Conservation (phyloP, 2,113 vertebrate species). For the Oncorhynchus clarkii region DNA sequence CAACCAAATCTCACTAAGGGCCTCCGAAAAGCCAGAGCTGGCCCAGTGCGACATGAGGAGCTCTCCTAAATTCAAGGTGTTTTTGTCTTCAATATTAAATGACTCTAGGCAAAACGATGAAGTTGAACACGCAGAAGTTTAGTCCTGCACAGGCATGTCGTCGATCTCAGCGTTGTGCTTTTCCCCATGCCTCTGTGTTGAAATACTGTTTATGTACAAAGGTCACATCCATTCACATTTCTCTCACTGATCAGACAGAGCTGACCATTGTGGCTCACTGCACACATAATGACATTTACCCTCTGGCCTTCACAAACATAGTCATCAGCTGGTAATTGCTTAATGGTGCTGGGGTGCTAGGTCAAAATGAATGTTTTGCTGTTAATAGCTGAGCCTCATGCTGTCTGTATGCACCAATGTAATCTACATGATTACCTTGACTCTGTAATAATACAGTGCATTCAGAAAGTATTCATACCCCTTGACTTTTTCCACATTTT, state of each 20-base stretch:
- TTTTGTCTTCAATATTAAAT: conserved; percentile 11
- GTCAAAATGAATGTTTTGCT: not conserved
- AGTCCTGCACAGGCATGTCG: conserved; percentile 30
- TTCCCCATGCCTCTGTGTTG: not conserved
- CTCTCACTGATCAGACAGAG: conserved; percentile 21
- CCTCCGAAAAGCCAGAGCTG: no score
- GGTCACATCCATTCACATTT: conserved; percentile 31
- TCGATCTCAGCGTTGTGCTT: conserved; percentile 1
- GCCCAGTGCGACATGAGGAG: conserved; percentile 29
- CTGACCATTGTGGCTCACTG: conserved; percentile 3
- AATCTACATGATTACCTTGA: no score
- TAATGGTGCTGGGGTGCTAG: not conserved
- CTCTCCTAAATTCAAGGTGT: conserved; percentile 17
- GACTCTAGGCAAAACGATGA: conserved; percentile 5
- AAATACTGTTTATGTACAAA: conserved; percentile 13
- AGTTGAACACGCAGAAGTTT: no score
- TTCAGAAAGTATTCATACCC: no score
- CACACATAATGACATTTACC: not conserved
- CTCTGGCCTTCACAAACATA: not conserved
- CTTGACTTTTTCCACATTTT: no score
- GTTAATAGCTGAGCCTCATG: not conserved
- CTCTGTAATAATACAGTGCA: no score
- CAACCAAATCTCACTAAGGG: no score
- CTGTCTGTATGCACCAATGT: not conserved
- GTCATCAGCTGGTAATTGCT: no score